These are phyloP conservation scores for Verasper variegatus DNA, from an alignment of 2,113 vertebrate genomes.

Conservation along the genomic window DNA sequence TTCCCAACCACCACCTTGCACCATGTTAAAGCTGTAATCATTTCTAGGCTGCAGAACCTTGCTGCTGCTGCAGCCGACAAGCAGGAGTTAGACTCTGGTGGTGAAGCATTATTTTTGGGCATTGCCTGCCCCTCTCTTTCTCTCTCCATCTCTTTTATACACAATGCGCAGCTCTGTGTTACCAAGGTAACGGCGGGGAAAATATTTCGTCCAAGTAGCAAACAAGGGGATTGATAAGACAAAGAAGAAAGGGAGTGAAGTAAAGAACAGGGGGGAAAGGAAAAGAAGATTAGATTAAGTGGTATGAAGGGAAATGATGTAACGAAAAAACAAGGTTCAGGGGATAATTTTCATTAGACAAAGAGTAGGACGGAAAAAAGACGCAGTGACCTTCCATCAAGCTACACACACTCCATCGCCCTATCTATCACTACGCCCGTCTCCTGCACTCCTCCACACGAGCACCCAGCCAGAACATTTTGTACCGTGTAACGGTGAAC, in stretches of 20 bases:
- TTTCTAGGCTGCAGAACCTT: neutral
- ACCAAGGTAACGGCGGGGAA: slow-evolving; percentile 75
- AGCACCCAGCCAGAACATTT: slow-evolving; percentile 33
- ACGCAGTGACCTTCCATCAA: slow-evolving; percentile 39
- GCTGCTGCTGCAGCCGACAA: slow-evolving; percentile 5
- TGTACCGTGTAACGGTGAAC: slow-evolving; percentile 17
- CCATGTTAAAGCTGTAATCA: slow-evolving; percentile 1
- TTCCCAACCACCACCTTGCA: slow-evolving; percentile 23
- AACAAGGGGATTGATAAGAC: slow-evolving; percentile 63
- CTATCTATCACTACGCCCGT: neutral
- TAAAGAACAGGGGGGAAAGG: slow-evolving; percentile 13
- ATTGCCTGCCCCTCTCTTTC: slow-evolving; percentile 27
- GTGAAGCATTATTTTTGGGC: slow-evolving; percentile 35
- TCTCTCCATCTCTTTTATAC: slow-evolving; percentile 47
- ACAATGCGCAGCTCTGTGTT: slow-evolving; percentile 70
- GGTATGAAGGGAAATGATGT: neutral
- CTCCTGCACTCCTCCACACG: slow-evolving; percentile 11
- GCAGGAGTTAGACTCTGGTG: slow-evolving; percentile 8
- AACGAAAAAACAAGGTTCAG: neutral
- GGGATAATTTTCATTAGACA: neutral
- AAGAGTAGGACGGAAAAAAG: slow-evolving; percentile 11
- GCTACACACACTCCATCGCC: slow-evolving; percentile 3
- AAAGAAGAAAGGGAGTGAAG: slow-evolving; percentile 28
- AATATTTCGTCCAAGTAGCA: slow-evolving; percentile 72
- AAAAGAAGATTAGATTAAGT: slow-evolving; percentile 19